phyloP scores from a whole-genome alignment of 2,113 vertebrate species.

The Platysteira castanea region DNA sequence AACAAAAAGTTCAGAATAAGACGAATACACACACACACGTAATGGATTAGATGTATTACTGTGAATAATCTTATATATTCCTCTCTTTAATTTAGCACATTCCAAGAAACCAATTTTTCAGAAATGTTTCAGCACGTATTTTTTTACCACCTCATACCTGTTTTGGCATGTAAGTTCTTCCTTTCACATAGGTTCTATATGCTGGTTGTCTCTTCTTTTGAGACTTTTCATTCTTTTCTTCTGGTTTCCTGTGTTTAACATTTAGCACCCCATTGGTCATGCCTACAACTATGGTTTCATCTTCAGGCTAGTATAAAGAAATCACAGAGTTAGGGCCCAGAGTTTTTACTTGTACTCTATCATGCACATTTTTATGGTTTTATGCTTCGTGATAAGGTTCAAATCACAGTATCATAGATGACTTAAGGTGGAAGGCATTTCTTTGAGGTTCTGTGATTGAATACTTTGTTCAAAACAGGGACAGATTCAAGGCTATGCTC shows the following conservation, averaged over 20 bases:
- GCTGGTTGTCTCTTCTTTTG: slow-evolving; percentile 74
- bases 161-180: slow-evolving; percentile 87
- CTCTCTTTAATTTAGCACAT: background rate
- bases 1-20: background rate
- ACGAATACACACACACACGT: background rate
- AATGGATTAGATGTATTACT: background rate
- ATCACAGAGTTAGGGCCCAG: background rate
- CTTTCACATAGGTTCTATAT: slow-evolving; percentile 87
- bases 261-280: slow-evolving; percentile 94
- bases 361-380: background rate
- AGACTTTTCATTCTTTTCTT: slow-evolving; percentile 71
- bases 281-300: slow-evolving; percentile 88
- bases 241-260: slow-evolving; percentile 87
- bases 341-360: background rate
- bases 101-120: background rate
- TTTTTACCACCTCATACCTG: slow-evolving; percentile 69
- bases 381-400: background rate
- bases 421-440: background rate
- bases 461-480: background rate
- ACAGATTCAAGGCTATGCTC: background rate
- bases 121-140: background rate
- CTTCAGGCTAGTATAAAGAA: slow-evolving; percentile 80
- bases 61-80: background rate
- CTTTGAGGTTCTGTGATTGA: background rate
- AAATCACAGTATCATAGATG: background rate